Evolutionary conservation across 1,140 invertebrate genomes (phyloP), one percentile per base, ranked within the genome.

Genomic region (Streblospio benedicti): DNA sequence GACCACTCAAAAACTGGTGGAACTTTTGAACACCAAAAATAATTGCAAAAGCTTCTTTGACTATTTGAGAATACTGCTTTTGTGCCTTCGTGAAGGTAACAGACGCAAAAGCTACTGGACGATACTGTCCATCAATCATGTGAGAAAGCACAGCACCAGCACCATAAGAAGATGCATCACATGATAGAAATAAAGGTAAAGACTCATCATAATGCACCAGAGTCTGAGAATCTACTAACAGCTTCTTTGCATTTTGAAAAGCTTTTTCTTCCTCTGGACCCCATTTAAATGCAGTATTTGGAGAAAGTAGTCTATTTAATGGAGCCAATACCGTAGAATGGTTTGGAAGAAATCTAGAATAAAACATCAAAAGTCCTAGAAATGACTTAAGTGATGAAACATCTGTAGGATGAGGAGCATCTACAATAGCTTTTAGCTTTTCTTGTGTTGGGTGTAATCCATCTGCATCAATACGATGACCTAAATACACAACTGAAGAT

Each of bases 21-120:
- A 80, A 79, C 55, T 70, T 75, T 52, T 71, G 52, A 14, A 80
- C 64, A 9, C 64, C 74, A 65, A 67, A 81, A 5, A 79, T 69
- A 27, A 82, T 73, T 0, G 75, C 77, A n/a, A 81, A 59, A 0
- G 74, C 77, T 66, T 84, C 79, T 54, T 76, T 79, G 51, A 81
- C 76, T 14, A 82, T 77, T 62, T 82, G 65, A 18, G 76, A 1
- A 38, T 83, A 84, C 6, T 79, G 78, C 62, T 67, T 65, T 67
- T 84, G 78, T 32, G 79, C 66, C 28, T 57, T 43, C 12, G 67
- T 68, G 12, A 83, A 56, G 2, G 68, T 71, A 59, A 77, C 50
- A 0, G 76, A 81, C 12, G 72, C 72, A 67, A 77, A 81, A 4
- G 73, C 72, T 28, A 82, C 72, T 4, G 78, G 77, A 61, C 61